These are phyloP conservation scores for Achroia grisella DNA, from an alignment of 1,140 invertebrate genomes.

Conservation along the genomic window DNA sequence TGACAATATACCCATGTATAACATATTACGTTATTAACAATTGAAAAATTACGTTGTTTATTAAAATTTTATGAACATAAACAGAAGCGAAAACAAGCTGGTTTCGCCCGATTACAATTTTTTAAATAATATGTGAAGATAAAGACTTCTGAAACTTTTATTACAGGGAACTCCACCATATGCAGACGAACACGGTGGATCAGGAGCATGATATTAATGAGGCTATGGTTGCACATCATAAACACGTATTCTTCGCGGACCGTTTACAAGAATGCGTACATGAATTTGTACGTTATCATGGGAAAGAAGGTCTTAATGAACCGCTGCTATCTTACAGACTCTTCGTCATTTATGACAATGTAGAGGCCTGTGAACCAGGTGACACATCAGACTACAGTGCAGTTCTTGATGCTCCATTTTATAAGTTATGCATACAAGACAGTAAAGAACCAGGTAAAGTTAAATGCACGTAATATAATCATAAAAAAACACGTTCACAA, in stretches of 20 bases:
- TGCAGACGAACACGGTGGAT: slow-evolving; percentile 63
- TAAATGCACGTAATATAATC: too few relatives aligned
- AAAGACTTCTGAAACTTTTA: neutral
- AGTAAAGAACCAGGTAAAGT: slow-evolving; percentile 73
- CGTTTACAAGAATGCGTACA: slow-evolving; percentile 77
- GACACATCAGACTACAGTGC: slow-evolving; percentile 76
- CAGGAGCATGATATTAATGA: slow-evolving; percentile 59
- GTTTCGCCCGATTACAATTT: neutral
- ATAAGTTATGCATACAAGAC: slow-evolving; percentile 79
- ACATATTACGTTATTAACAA: too few relatives aligned
- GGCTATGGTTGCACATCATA: slow-evolving; percentile 73
- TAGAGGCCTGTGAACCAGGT: slow-evolving; percentile 80
- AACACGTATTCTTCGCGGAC: slow-evolving; percentile 77
- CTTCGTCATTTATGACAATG: slow-evolving; percentile 82
- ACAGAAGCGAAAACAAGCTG: too few relatives aligned
- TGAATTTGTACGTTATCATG: slow-evolving; percentile 66
- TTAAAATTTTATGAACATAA: too few relatives aligned
- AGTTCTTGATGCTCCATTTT: slow-evolving; percentile 76
- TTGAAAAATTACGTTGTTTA: too few relatives aligned
- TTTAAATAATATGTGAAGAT: too few relatives aligned
- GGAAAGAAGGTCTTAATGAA: slow-evolving; percentile 54
- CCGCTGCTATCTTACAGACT: slow-evolving; percentile 78
- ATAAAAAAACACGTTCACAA: too few relatives aligned
- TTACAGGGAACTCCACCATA: slow-evolving; percentile 57
- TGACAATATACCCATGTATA: too few relatives aligned